Evolutionary conservation across 1,140 invertebrate species (phyloP), one percentile per base, ranked within the genome.

Genomic region (Zophobas atratus): DNA sequence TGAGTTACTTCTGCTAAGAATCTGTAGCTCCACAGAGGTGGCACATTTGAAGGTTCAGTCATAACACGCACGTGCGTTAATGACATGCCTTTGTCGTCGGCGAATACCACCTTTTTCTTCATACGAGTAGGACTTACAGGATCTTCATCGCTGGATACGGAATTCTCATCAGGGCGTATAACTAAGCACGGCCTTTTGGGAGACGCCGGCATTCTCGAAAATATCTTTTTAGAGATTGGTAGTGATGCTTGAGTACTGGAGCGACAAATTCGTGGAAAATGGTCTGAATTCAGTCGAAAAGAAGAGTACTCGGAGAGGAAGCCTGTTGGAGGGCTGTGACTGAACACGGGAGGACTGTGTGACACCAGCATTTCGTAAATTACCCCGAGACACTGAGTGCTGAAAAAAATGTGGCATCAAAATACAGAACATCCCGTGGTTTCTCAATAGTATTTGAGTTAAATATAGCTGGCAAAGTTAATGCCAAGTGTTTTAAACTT

Each of bases 81-180:
- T 0, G 95, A 93, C 46, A 93, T 90, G 0, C 97, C 97, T 83
- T 93, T 93, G 83, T 97, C 96, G 84, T 99, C 97, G 0, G 97
- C 97, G 85, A 99, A 99, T 0, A 97, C 95, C 0, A 99, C 97
- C 78, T 90, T 92, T 86, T 98, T 98, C 84, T 96, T 96, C 3
- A 84, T 70, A 32, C 81, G 80, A 2, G 87, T 88, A 2, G 88
- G 88, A 71, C 86, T 88, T 46, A 82, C 78, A 3, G 85, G 85
- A 63, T 86, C 86, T 63, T 84, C 81, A 46, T 84, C 83, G 48
- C 80, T 80, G 0, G 53, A 84, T 46, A 41, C n/a, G 6, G 76
- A 74, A 0, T 77, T 79, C 1, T 80, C 80, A 20, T 85, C 84
- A 2, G 85, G 78, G 2, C 88, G 80, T 0, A 87, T 83, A 0